phyloP scores from a whole-genome alignment of 2,888 invertebrate species.

The Epirrhoe tristata region DNA sequence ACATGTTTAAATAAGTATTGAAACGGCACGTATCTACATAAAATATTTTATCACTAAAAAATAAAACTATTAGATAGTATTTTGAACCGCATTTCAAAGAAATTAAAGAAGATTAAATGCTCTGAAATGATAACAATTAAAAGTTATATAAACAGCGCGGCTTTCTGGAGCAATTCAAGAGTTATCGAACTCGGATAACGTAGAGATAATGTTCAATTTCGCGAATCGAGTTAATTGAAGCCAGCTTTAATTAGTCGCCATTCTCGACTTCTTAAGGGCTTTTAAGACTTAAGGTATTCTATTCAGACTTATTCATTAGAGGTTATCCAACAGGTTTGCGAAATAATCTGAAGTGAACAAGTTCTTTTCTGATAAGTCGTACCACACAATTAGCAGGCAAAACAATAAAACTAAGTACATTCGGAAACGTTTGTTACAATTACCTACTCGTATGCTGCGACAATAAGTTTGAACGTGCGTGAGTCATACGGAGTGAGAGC shows the following conservation, averaged over 20 bases:
- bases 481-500: background rate
- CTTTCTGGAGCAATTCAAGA: constrained; percentile 32
- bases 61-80: background rate
- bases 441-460: background rate
- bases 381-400: constrained; percentile 1
- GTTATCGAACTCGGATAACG: constrained; percentile 36
- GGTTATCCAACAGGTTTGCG: constrained; percentile 2
- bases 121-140: constrained; percentile 16
- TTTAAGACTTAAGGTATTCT: constrained; percentile 4
- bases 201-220: constrained; percentile 37
- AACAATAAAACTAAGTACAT: constrained; percentile 1
- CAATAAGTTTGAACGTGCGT: background rate
- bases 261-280: constrained; percentile 21
- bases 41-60: constrained; percentile 1
- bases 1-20: constrained; percentile 8
- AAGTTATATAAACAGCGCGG: constrained; percentile 19
- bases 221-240: constrained; percentile 40
- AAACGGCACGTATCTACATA: background rate
- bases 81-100: constrained; percentile 3
- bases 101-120: constrained; percentile 10
- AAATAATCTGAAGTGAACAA: constrained; percentile 11
- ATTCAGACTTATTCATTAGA: constrained; percentile 7
- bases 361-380: constrained; percentile 7
- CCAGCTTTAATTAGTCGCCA: constrained; percentile 35
- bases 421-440: background rate